A percentile compares a stretch with the other conserved stretches of the same genome.
phyloP scores from a whole-genome alignment of 2,888 invertebrate genomes.

The Drosophila macrospina region DNA sequence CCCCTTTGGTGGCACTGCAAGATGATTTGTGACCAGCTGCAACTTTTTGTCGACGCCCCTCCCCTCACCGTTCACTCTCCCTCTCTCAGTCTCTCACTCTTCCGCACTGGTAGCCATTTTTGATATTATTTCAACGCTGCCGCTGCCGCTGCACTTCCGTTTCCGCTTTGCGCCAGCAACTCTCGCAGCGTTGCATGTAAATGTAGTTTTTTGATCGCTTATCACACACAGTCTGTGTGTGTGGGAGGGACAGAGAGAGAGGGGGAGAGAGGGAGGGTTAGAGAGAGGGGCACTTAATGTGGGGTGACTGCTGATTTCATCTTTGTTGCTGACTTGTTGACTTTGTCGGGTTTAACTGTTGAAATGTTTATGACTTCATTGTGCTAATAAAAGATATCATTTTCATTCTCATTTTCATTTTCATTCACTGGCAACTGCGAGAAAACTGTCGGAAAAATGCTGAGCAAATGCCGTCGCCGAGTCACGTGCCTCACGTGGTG shows the following conservation, averaged over 20 bases:
- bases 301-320: conserved; percentile 72
- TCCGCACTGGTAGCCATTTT: conserved; percentile 79
- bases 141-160: conserved; percentile 69
- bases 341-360: conserved; percentile 72
- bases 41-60: conserved; percentile 76
- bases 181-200: conserved; percentile 72
- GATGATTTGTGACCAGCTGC: conserved; percentile 78
- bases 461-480: neutral
- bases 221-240: conserved; percentile 42
- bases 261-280: conserved; percentile 8
- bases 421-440: conserved; percentile 30
- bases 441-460: conserved; percentile 1
- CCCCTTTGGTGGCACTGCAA: conserved; percentile 52
- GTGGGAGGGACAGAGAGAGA: conserved; percentile 15
- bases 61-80: no score
- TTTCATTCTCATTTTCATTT: conserved; percentile 64
- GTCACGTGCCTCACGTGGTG: conserved; percentile 42
- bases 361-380: conserved; percentile 80
- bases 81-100: no score
- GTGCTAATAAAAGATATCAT: conserved; percentile 77
- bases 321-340: conserved; percentile 79
- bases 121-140: conserved; percentile 76
- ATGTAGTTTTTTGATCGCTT: conserved; percentile 76
- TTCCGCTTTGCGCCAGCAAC: conserved; percentile 64
- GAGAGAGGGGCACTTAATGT: conserved; percentile 47